Evolutionary conservation across 2,888 invertebrate species (phyloP).

Genomic region (Tenthredo amoena): DNA sequence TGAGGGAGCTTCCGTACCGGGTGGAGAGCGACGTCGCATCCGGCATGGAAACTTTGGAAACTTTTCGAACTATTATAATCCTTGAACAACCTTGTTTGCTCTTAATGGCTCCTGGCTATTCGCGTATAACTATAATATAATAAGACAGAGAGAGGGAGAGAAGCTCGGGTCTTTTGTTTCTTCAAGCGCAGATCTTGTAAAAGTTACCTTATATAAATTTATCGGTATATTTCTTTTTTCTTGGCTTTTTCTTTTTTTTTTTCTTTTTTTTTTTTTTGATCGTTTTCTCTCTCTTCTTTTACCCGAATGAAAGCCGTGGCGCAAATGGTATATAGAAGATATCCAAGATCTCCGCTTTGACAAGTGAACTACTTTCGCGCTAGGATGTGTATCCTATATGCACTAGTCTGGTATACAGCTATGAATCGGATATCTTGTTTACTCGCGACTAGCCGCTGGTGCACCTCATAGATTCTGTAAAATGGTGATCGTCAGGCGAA

Average conservation of each 20-base stretch:
- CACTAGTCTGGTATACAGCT: neutral
- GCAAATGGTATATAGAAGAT: neutral
- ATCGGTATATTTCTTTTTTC: neutral
- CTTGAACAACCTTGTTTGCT: conserved; percentile 36
- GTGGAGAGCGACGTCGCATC: conserved; percentile 20
- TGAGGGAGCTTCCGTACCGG: conserved; percentile 36
- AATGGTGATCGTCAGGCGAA: conserved; percentile 26
- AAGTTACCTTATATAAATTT: conserved; percentile 7
- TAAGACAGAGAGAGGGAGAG: neutral
- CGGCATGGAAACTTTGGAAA: conserved; percentile 9
- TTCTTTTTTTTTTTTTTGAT: neutral
- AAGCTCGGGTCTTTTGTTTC: neutral
- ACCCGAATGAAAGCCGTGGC: neutral
- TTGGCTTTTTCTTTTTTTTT: neutral
- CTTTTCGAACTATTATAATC: conserved; percentile 45
- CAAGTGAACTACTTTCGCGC: conserved; percentile 31
- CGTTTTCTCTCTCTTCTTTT: neutral
- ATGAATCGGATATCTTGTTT: conserved; percentile 37
- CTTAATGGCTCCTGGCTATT: conserved; percentile 35
- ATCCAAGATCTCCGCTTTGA: conserved; percentile 29
- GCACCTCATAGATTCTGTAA: neutral
- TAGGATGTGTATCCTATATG: neutral
- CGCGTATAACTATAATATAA: conserved; percentile 10
- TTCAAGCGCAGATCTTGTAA: neutral
- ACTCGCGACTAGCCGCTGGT: neutral